Base-by-base conservation (phyloP, 2,797 vertebrate species). In the Mastacembelus armatus region DNA sequence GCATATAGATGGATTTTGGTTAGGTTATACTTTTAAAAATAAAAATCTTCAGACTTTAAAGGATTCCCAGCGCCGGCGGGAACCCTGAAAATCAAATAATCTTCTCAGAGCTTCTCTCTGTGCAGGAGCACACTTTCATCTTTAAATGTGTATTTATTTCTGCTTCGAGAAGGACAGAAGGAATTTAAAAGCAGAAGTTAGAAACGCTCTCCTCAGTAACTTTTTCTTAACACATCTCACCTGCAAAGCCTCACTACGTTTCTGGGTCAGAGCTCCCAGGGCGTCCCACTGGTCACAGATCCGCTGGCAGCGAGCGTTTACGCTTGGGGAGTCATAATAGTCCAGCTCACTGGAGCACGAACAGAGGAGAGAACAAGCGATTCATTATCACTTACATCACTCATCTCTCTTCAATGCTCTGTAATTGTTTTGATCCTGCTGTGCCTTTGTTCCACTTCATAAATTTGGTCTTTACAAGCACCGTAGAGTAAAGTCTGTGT, bases 261-360 rank as follows among this genome's bases (percentile, higher is more conserved):
- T 98, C 92, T 98, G 96, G 77, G 96, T 97, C 75, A 99, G 82
- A 52, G 86, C 93, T 73, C 98, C 98, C 72, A 99, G 94, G 10
- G 94, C 85, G 82, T 99, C 98, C 98, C 98, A 99, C 84, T 99
- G 95, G 88, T 99, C 98, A 86, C 98, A 99, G 87, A 99, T 99
- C 88, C 93, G 93, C 92, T 99, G 98, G 92, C 97, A 99, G 85
- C 97, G 95, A 85, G 95, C 94, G 49, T 99, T 99, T 77, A 99
- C 97, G 84, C 94, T 99, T 65, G 96, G 97, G 72, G 98, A 99
- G 92, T 99, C 96, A 0, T 98, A 99, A 89, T 99, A 99, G 89
- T 99, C 96, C 94, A 99, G 91, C 95, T 99, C 98, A 82, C 98
- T 99, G 75, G 5, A 44, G 57, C 68, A 80, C 62, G 57, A 58